Conservation (phyloP, 1,140 invertebrate genomes). For the Bilobella aurantiaca region DNA sequence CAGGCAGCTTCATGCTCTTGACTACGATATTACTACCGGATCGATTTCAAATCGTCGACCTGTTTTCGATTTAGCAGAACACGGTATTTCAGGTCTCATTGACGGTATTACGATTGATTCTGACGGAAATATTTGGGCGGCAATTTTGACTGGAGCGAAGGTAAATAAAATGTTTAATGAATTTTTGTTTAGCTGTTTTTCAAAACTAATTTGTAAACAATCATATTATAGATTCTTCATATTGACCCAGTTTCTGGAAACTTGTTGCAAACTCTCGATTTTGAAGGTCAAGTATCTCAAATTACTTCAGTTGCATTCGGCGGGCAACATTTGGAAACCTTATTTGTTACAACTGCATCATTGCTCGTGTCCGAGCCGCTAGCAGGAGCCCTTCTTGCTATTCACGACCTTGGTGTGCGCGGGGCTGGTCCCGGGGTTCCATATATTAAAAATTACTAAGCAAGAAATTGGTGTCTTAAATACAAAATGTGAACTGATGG, state of each 20-base stretch:
- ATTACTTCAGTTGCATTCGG: conserved; percentile 53
- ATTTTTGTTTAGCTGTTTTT: neutral
- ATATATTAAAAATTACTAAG: neutral
- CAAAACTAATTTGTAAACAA: neutral
- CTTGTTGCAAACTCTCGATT: conserved; percentile 37
- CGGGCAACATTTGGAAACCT: conserved; percentile 45
- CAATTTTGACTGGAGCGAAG: conserved; percentile 31
- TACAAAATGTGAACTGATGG: too few relatives aligned
- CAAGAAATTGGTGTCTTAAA: neutral
- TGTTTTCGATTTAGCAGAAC: conserved; percentile 34
- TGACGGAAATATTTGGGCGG: conserved; percentile 42
- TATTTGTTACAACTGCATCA: conserved; percentile 45
- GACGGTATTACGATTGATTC: conserved; percentile 43
- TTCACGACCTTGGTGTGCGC: neutral
- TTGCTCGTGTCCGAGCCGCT: conserved; percentile 6
- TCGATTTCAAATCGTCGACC: conserved; percentile 41
- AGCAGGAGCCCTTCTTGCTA: neutral
- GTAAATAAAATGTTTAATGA: conserved; percentile 13
- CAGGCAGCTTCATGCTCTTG: conserved; percentile 54
- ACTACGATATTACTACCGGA: conserved; percentile 59
- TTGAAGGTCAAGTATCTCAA: conserved; percentile 39
- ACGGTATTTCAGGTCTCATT: conserved; percentile 36
- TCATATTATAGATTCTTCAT: conserved; percentile 33
- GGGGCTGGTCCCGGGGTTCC: neutral
- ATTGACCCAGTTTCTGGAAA: conserved; percentile 39